Percentiles rank a stretch among this genome's conserved stretches.
phyloP scores from a whole-genome alignment of 30 jellyfish, hydroid and myxozoan species.

The Mastigias papua region DNA sequence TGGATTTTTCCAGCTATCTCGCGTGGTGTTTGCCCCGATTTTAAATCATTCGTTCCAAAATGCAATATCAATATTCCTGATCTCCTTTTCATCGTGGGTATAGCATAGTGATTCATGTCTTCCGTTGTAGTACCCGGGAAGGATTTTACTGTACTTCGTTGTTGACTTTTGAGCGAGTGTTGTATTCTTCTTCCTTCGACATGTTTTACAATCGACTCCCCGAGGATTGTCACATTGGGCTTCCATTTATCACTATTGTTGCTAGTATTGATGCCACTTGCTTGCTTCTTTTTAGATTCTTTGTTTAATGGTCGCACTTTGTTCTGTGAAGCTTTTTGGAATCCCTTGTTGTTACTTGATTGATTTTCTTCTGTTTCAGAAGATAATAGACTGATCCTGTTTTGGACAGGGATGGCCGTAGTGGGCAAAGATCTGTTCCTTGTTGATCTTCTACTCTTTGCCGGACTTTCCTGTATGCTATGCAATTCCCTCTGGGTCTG shows the following conservation, averaged over 20 bases:
- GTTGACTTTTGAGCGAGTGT: slow-evolving; percentile 18
- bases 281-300: background rate
- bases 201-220: background rate
- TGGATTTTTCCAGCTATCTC: slow-evolving; percentile 15
- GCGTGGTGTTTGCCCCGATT: slow-evolving; percentile 43
- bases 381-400: slow-evolving; percentile 23
- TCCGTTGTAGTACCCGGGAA: slow-evolving; percentile 42
- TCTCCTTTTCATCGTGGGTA: slow-evolving; percentile 26
- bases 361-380: slow-evolving; percentile 34
- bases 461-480: slow-evolving; percentile 32
- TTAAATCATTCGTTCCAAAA: slow-evolving; percentile 37
- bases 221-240: slow-evolving; percentile 18
- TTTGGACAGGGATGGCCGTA: slow-evolving; percentile 32
- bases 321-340: slow-evolving; percentile 35
- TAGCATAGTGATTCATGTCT: slow-evolving; percentile 36
- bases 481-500: slow-evolving; percentile 30
- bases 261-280: slow-evolving; percentile 12
- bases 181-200: background rate
- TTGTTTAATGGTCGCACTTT: slow-evolving; percentile 39
- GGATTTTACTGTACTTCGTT: slow-evolving; percentile 9
- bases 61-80: slow-evolving; percentile 32
- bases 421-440: slow-evolving; percentile 31
- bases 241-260: slow-evolving; percentile 7
- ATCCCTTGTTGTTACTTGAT: slow-evolving; percentile 26
- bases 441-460: slow-evolving; percentile 42